Percentiles rank a stretch among this genome's conserved stretches.
phyloP scores from a whole-genome alignment of 2,888 invertebrate species.

The Therioaphis trifolii region DNA sequence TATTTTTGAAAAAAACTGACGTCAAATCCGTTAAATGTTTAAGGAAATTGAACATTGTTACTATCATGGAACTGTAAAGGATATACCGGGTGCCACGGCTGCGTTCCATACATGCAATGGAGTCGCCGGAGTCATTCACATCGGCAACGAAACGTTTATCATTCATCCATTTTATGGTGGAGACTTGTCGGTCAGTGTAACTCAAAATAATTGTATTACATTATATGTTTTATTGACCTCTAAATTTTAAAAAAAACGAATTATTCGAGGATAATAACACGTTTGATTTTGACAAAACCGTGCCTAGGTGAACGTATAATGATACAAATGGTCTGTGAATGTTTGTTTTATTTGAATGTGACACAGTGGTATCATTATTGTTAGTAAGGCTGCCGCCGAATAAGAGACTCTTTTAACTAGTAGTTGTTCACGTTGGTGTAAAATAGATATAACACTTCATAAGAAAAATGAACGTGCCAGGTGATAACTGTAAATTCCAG shows the following conservation, averaged over 20 bases:
- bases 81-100: constrained; percentile 95
- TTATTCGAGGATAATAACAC: too few relatives aligned
- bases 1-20: too few relatives aligned
- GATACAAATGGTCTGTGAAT: background rate
- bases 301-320: background rate
- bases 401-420: background rate
- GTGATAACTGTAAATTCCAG: constrained; percentile 49
- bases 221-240: too few relatives aligned
- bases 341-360: background rate
- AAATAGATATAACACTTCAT: constrained; percentile 39
- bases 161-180: constrained; percentile 98
- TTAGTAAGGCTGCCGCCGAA: background rate
- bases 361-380: too few relatives aligned
- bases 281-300: too few relatives aligned
- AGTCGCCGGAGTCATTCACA: constrained; percentile 95
- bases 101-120: constrained; percentile 99
- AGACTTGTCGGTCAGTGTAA: constrained; percentile 90
- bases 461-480: constrained; percentile 45
- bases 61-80: constrained; percentile 97
- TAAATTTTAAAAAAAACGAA: too few relatives aligned
- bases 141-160: constrained; percentile 97
- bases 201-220: constrained; percentile 51
- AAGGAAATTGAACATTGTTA: constrained; percentile 98
- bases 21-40: too few relatives aligned
- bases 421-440: background rate